Percentiles rank a stretch among this genome's conserved stretches.
phyloP scores from a whole-genome alignment of 92 coral and sea anemone species.

The Zoanthus solanderi region DNA sequence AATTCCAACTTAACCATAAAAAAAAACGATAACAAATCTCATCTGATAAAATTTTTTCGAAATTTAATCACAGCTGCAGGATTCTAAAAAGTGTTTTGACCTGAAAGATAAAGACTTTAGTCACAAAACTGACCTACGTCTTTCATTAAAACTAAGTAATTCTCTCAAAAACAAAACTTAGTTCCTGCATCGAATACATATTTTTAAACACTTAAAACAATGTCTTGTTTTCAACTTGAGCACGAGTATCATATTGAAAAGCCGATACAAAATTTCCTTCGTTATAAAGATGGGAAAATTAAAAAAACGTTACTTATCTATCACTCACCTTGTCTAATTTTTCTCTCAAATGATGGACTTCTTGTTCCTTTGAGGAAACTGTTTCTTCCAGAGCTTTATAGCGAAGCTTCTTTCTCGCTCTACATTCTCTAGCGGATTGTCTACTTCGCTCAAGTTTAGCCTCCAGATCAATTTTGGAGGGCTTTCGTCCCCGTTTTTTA shows the following conservation, averaged over 20 bases:
- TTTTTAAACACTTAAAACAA: too few relatives aligned
- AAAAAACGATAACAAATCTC: too few relatives aligned
- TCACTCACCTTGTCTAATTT: conserved; percentile 90
- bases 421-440: conserved; percentile 96
- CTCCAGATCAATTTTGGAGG: conserved; percentile 93
- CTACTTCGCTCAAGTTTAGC: conserved; percentile 98
- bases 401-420: conserved; percentile 96
- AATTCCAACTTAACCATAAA: too few relatives aligned
- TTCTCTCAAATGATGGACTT: conserved; percentile 85
- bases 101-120: too few relatives aligned
- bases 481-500: conserved; percentile 94
- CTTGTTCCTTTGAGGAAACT: conserved; percentile 86
- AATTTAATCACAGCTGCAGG: too few relatives aligned
- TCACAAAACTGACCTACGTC: too few relatives aligned
- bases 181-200: too few relatives aligned
- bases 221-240: too few relatives aligned
- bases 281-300: not conserved
- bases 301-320: not conserved
- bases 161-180: too few relatives aligned
- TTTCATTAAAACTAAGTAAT: too few relatives aligned
- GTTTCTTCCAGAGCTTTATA: conserved; percentile 90
- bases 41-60: too few relatives aligned
- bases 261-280: not conserved
- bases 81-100: too few relatives aligned
- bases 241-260: not conserved